phyloP scores from a whole-genome alignment of 2,888 invertebrate species.

The Stegana nigrithorax region DNA sequence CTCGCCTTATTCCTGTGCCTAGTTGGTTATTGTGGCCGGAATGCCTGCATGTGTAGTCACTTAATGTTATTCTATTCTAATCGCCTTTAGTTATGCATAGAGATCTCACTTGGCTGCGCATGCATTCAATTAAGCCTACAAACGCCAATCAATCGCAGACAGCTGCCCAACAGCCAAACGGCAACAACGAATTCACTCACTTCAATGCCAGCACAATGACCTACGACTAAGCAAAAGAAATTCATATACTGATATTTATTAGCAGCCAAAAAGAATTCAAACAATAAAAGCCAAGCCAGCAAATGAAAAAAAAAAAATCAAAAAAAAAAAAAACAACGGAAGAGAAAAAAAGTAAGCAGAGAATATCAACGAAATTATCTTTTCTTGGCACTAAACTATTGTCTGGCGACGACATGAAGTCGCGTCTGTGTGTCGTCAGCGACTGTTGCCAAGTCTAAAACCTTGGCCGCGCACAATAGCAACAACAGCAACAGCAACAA shows the following conservation, averaged over 20 bases:
- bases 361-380: constrained; percentile 20
- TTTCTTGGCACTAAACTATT: constrained; percentile 24
- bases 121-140: no score
- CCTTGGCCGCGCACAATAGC: constrained; percentile 48
- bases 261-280: not conserved
- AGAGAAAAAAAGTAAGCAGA: not conserved
- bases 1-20: no score
- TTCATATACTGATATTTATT: not conserved
- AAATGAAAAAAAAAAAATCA: not conserved
- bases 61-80: no score
- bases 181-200: no score
- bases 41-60: no score
- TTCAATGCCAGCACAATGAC: no score
- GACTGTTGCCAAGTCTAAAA: constrained; percentile 37
- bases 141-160: no score
- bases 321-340: not conserved
- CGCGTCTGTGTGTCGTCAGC: constrained; percentile 57
- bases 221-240: not conserved
- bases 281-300: not conserved
- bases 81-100: no score
- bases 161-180: no score
- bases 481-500: constrained; percentile 3
- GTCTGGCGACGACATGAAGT: constrained; percentile 45
- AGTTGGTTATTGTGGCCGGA: no score
- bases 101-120: no score